These are phyloP conservation scores for Microctonus hyperodae DNA, from an alignment of 2,888 invertebrate genomes.

Conservation along the genomic window DNA sequence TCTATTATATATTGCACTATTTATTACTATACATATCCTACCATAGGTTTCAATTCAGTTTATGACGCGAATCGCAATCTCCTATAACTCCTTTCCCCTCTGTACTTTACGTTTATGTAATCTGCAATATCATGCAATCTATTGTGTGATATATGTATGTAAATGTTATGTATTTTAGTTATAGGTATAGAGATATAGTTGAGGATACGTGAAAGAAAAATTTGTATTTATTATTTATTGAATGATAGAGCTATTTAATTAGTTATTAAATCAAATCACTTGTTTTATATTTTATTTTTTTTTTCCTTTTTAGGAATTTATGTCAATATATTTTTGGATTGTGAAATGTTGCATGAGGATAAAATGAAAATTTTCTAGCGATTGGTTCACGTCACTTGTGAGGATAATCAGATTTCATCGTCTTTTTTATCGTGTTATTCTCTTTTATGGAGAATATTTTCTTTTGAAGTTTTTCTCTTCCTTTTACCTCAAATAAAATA, in stretches of 20 bases:
- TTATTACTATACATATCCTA: neutral
- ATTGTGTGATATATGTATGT: neutral
- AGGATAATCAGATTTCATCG: constrained; percentile 2
- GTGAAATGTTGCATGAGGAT: too few relatives aligned
- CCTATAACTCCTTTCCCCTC: neutral
- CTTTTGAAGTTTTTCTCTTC: neutral
- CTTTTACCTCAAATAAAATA: too few relatives aligned
- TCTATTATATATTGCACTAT: neutral
- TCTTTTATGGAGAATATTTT: neutral
- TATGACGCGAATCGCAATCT: constrained; percentile 13
- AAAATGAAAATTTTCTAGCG: constrained; percentile 12
- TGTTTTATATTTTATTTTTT: too few relatives aligned
- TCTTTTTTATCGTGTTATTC: neutral
- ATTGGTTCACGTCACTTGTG: neutral
- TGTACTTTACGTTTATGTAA: neutral
- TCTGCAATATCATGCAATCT: constrained; percentile 5
- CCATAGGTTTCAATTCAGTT: neutral
- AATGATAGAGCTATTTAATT: too few relatives aligned
- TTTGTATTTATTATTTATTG: too few relatives aligned
- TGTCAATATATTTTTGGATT: too few relatives aligned
- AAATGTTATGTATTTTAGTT: too few relatives aligned
- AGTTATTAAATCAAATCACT: too few relatives aligned
- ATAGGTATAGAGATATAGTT: too few relatives aligned
- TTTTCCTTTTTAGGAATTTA: too few relatives aligned
- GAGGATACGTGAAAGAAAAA: too few relatives aligned